Evolutionary conservation across 2,888 invertebrate genomes (phyloP).

Genomic region (Baronia brevicornis): DNA sequence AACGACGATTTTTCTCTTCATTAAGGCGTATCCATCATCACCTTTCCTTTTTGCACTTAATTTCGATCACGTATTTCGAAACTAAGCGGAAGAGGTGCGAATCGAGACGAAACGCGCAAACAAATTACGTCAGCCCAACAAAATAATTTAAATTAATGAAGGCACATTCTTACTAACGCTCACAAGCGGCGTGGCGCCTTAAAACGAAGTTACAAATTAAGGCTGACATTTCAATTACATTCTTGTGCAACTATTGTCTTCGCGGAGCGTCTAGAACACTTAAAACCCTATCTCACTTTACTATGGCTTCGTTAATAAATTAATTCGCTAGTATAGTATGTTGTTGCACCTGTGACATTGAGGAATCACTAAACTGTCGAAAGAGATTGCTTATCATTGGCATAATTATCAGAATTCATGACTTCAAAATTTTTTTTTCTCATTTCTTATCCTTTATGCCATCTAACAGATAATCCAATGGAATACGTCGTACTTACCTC

Average conservation of each 20-base stretch:
- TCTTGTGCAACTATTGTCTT: constrained; percentile 62
- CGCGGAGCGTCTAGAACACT: constrained; percentile 24
- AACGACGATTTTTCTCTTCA: no score
- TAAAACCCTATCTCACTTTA: constrained; percentile 16
- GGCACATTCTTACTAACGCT: constrained; percentile 37
- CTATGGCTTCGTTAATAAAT: constrained; percentile 16
- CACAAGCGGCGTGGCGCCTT: constrained; percentile 31
- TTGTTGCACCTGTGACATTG: constrained; percentile 12
- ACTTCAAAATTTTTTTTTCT: no score
- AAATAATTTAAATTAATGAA: constrained; percentile 49
- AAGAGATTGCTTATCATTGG: no score
- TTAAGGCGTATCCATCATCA: no score
- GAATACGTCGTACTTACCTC: no score
- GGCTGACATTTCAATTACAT: constrained; percentile 69
- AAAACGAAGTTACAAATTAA: constrained; percentile 61
- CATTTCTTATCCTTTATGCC: no score
- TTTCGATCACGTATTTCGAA: constrained; percentile 2
- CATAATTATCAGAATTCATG: no score
- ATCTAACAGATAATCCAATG: no score
- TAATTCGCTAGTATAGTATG: constrained; percentile 12
- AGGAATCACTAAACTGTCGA: no score
- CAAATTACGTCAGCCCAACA: constrained; percentile 35
- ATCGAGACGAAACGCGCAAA: constrained; percentile 40
- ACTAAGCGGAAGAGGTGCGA: constrained; percentile 21
- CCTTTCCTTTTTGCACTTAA: constrained; percentile 1